A percentile compares a stretch with the other conserved stretches of the same genome.
phyloP scores from a whole-genome alignment of 2,113 vertebrate species.

The Megaceryle torquata region DNA sequence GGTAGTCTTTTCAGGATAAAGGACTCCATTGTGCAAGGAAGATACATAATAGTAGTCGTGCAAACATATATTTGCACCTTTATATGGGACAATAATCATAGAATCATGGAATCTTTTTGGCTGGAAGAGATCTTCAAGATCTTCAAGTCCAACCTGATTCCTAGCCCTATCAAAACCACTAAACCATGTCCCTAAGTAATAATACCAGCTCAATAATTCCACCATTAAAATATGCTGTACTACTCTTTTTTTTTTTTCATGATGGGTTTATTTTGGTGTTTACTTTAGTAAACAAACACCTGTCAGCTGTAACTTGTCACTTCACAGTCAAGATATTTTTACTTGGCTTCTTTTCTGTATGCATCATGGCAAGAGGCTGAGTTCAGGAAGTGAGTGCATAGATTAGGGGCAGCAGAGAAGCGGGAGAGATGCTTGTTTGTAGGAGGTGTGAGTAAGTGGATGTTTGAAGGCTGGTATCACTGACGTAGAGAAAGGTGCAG shows the following conservation, averaged over 20 bases:
- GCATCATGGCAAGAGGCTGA: constrained; percentile 48
- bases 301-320: not conserved
- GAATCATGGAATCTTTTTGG: too few relatives aligned
- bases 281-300: not conserved
- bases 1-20: not conserved
- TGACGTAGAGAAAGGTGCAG: constrained; percentile 32
- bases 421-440: constrained; percentile 30
- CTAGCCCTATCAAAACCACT: too few relatives aligned
- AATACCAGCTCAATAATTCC: not conserved
- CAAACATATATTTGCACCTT: not conserved
- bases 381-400: constrained; percentile 32
- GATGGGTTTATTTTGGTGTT: not conserved
- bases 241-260: not conserved
- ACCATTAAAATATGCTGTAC: not conserved
- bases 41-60: not conserved
- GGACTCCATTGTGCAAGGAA: not conserved
- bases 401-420: constrained; percentile 26
- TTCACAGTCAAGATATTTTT: not conserved
- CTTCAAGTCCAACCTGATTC: too few relatives aligned
- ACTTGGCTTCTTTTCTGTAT: constrained; percentile 36
- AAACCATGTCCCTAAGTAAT: too few relatives aligned
- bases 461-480: constrained; percentile 46
- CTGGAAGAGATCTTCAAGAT: too few relatives aligned
- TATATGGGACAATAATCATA: not conserved
- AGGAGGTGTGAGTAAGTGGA: constrained; percentile 61